A percentile compares a stretch with the other conserved stretches of the same genome.
These are phyloP conservation scores for Diplazon laetatorius DNA, from an alignment of 2,888 invertebrate species.

Conservation along the genomic window DNA sequence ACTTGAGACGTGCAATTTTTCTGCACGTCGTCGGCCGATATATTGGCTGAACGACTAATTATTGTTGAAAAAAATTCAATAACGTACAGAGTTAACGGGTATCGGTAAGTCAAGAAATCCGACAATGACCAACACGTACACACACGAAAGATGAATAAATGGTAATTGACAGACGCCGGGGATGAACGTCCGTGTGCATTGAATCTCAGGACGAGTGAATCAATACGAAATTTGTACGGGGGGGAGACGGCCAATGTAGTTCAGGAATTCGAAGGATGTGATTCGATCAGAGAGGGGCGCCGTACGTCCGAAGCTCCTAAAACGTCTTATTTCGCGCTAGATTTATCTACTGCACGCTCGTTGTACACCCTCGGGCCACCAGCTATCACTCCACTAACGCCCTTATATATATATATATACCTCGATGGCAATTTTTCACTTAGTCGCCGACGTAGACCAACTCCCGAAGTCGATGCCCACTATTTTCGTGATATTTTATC, in stretches of 20 bases:
- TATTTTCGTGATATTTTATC: constrained; percentile 1
- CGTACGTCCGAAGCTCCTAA: constrained; percentile 40
- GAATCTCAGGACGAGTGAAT: constrained; percentile 33
- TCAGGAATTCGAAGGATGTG: constrained; percentile 51
- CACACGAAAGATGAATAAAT: constrained; percentile 47
- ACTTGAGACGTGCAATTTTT: too few relatives aligned
- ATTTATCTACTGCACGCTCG: constrained; percentile 24
- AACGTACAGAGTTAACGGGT: too few relatives aligned
- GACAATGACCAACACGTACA: too few relatives aligned
- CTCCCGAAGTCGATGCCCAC: background rate
- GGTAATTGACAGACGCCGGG: background rate
- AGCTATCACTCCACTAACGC: constrained; percentile 1
- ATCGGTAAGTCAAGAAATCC: too few relatives aligned
- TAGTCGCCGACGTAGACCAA: background rate
- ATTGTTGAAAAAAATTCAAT: too few relatives aligned
- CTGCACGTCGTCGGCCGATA: too few relatives aligned
- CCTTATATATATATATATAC: background rate
- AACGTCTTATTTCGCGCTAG: constrained; percentile 47
- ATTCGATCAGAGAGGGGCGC: constrained; percentile 42
- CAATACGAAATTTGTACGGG: constrained; percentile 28
- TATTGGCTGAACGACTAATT: too few relatives aligned
- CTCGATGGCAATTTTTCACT: constrained; percentile 16
- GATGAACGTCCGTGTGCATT: constrained; percentile 16
- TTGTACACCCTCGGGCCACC: constrained; percentile 7
- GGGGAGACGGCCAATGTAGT: constrained; percentile 22